Evolutionary conservation across 2,797 vertebrate species (phyloP), one percentile per base, ranked within the genome.

Genomic region (Garrulus glandarius): DNA sequence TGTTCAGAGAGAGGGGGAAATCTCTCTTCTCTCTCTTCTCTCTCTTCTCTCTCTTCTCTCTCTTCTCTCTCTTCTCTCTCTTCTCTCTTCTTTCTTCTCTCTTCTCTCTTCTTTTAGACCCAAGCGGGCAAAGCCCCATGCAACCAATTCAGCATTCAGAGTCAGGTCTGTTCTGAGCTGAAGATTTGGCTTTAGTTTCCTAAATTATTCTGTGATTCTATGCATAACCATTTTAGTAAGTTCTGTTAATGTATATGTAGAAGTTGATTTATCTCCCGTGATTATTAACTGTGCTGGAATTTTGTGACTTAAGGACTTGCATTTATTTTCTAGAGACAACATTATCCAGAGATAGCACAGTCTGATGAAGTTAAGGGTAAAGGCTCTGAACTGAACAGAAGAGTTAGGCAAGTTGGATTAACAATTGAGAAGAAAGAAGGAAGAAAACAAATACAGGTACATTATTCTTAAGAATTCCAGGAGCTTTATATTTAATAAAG

Each of bases 371-470:
- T 94, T 87, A 95, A 75, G 50, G 91, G 92, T 75, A 95, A 75
- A 92, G 94, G 94, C 50, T 87, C 96, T 1, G 76, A 94, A 71
- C 77, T 95, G 60, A 95, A 87, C 47, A 93, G 59, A 64, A 96
- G 44, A 83, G 41, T 97, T 63, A 96, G 61, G 39, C 75, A 94
- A 92, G 43, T 96, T 84, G 96, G 95, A 89, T 78, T 81, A 89
- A 83, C 71, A 77, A 90, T 97, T 91, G 97, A 97, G 89, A 91
- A 91, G 84, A 80, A 88, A 47, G 95, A 97, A 91, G 95, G 97
- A 94, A 97, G 97, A 86, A 95, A 95, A 93, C 76, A 90, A 94
- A 75, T 96, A 83, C 93, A 92, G 96, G 97, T 97, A 95, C 8
- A 4, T 72, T 76, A 76, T 19, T 74, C 43, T 55, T 71, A 64